Conservation (phyloP, 1,140 invertebrate genomes). For the Chironomus striatipennis region DNA sequence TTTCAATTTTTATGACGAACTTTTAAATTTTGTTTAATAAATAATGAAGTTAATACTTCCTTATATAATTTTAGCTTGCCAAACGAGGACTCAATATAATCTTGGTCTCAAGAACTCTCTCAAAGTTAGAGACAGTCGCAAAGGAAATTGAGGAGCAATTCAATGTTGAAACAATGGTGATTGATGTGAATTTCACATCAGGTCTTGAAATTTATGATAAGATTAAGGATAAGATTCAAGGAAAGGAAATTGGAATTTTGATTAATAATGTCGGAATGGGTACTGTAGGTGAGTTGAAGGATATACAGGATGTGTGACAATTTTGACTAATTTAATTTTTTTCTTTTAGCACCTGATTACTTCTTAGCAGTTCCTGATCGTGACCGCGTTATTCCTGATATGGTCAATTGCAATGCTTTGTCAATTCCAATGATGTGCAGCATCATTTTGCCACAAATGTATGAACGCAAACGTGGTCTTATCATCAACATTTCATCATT, state of each 20-base stretch:
- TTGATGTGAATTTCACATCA: constrained; percentile 77
- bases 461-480: constrained; percentile 70
- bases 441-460: constrained; percentile 82
- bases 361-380: constrained; percentile 61
- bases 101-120: constrained; percentile 74
- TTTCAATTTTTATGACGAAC: no score
- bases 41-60: not conserved
- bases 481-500: constrained; percentile 90
- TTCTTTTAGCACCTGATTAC: constrained; percentile 63
- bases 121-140: constrained; percentile 73
- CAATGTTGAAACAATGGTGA: constrained; percentile 69
- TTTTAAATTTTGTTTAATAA: no score
- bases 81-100: constrained; percentile 75
- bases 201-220: constrained; percentile 62
- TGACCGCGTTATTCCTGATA: constrained; percentile 45
- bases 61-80: constrained; percentile 56
- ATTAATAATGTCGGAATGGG: constrained; percentile 95
- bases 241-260: constrained; percentile 81
- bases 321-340: no score
- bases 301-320: no score
- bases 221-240: constrained; percentile 63
- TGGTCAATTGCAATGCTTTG: constrained; percentile 63
- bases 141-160: constrained; percentile 68
- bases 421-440: constrained; percentile 75
- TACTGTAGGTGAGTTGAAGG: constrained; percentile 44